Conservation (phyloP, 2,797 vertebrate species). For the Coilia nasus region DNA sequence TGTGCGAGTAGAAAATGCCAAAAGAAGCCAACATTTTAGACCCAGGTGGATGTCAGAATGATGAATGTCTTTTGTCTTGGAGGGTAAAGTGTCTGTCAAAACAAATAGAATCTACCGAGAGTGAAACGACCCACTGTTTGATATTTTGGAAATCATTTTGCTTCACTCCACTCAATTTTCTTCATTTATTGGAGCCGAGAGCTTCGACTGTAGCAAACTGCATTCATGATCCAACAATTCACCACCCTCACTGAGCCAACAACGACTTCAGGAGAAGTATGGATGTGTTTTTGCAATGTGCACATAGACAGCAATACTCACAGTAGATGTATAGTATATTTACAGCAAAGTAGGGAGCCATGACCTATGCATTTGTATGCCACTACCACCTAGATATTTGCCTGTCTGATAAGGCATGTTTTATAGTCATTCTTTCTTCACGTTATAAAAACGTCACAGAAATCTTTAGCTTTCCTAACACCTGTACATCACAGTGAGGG, state of each 20-base stretch:
- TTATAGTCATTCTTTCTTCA: neutral
- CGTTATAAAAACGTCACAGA: neutral
- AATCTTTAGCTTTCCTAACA: neutral
- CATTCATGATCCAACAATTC: neutral
- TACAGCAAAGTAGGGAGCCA: neutral
- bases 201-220: neutral
- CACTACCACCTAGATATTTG: no score
- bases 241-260: neutral
- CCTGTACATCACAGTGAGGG: neutral
- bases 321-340: neutral
- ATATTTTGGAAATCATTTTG: neutral
- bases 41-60: conserved; percentile 9
- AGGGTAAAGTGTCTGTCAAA: neutral
- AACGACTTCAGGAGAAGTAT: neutral
- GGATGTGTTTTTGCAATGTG: neutral
- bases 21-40: neutral
- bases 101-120: neutral
- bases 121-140: neutral
- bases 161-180: neutral
- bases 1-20: neutral
- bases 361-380: no score
- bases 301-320: neutral
- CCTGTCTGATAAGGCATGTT: no score
- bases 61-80: neutral
- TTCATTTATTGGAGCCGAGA: neutral